Evolutionary conservation across 2,113 vertebrate genomes (phyloP), one percentile per base, ranked within the genome.

Genomic region (Cathartes aura): DNA sequence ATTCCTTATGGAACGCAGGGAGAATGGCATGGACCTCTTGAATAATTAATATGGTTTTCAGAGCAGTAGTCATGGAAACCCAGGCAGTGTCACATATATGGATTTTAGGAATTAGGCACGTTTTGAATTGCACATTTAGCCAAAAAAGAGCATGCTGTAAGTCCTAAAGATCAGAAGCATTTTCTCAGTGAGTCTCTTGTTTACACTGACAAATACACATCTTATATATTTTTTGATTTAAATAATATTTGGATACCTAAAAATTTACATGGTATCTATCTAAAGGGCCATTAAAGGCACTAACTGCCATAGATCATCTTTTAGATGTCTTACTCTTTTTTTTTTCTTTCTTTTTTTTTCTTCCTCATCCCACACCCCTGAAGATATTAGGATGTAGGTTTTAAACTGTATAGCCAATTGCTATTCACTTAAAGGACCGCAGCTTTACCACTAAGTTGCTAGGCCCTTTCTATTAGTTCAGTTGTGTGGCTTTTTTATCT

Each of bases 41-140:
- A 98, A 98, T 98, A 98, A 98, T 98, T 98, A 98, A 98, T 98
- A 98, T 96, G 97, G 97, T 98, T 98, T 98, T 98, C 97, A 97
- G 98, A 98, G 95, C 97, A 98, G 98, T 98, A 98, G 98, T 97
- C 98, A 98, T 98, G 98, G 98, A 98, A 98, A 98, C 98, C 89
- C 94, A 97, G 98, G 96, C 95, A 94, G 95, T 98, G 97, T 97
- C 98, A 98, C 96, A 95, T 97, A 97, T 97, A 98, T 98, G 98
- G 97, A 98, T 98, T 98, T 97, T 97, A 98, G 98, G 97, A 98
- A 98, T 98, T 98, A 98, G 98, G 97, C 95, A 98, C n/a, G 81
- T 98, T 98, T 97, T 97, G 97, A 98, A 98, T 98, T 97, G 97
- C 94, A 97, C 96, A 91, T 97, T 97, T 97, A 97, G 88, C 96